A percentile compares a stretch with the other conserved stretches of the same genome.
Evolutionary conservation across 2,888 invertebrate species (phyloP).

Genomic region (Argyresthia albistria): DNA sequence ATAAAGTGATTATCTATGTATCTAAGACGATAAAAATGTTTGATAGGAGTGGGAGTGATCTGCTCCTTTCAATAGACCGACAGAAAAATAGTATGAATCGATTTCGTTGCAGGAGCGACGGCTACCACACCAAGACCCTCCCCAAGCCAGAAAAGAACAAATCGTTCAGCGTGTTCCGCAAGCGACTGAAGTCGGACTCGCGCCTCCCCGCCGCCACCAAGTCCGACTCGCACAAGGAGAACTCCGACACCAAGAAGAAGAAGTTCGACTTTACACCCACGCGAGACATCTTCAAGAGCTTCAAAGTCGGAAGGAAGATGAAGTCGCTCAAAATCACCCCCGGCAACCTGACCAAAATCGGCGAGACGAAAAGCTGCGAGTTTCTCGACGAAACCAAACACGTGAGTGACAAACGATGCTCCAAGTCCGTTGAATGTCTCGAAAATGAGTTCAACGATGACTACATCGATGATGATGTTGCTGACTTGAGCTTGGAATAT

Average conservation of each 20-base stretch:
- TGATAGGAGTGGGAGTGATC: too few relatives aligned
- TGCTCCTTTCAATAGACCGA: too few relatives aligned
- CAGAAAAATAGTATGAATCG: too few relatives aligned
- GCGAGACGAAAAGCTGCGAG: conserved; percentile 61
- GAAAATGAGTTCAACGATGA: conserved; percentile 26
- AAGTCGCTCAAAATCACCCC: conserved; percentile 43
- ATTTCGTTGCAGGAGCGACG: conserved; percentile 7
- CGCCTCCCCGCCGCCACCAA: conserved; percentile 41
- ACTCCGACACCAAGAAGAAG: conserved; percentile 58
- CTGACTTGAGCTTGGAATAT: conserved; percentile 42
- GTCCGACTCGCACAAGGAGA: conserved; percentile 46
- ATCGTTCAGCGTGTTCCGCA: conserved; percentile 48
- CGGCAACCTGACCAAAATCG: conserved; percentile 31
- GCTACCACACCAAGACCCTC: conserved; percentile 18
- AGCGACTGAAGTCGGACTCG: conserved; percentile 65
- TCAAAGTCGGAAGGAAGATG: conserved; percentile 55
- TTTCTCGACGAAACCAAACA: conserved; percentile 48
- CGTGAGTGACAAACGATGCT: conserved; percentile 37
- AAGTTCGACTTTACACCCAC: conserved; percentile 64
- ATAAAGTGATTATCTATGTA: too few relatives aligned
- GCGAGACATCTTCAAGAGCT: conserved; percentile 58
- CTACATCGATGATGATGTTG: conserved; percentile 28
- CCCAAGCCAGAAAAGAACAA: conserved; percentile 31
- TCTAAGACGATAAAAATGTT: too few relatives aligned
- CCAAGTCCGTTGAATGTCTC: conserved; percentile 55